Evolutionary conservation across 2,888 invertebrate genomes (phyloP), one percentile per base, ranked within the genome.

Genomic region (Noctua janthina): DNA sequence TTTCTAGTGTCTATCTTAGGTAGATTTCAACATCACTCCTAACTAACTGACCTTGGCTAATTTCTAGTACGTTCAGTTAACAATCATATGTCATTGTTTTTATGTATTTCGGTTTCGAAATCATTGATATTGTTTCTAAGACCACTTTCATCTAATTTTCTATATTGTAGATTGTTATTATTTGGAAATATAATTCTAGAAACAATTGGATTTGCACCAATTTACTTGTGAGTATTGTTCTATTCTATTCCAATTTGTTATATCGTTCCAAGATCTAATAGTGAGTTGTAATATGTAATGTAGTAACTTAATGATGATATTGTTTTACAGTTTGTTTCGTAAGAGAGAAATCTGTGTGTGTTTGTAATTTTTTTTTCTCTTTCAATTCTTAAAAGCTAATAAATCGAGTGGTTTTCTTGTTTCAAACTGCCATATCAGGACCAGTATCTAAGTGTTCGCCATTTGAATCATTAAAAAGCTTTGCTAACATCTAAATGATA

Each of bases 271-370:
- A 76, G 78, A 80, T 77, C 67, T 78, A 64, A 54, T 39, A 69
- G 89, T 89, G 81, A 88, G 69, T 81, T 66, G 76, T 75, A 62
- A 86, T 74, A 69, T 77, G 43, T 71, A 76, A 81, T 85, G 72
- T 64, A 35, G 78, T 78, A 78, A 67, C 35, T 62, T 83, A 82
- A 82, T 83, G 43, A 79, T 75, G 62, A 79, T 76, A 81, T 87
- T 83, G 72, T 81, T 75, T 76, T 73, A 43, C 64, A 74, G 1
- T 64, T 70, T 29, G 10, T 46, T 71, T 73, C 66, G 76, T 73
- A 81, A 85, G 3, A 86, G 66, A 49, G 74, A 74, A 85, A 82
- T 67, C 69, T 59, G 10, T 15, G 23, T 71, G 29, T 51, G 5
- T 74, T 39, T 71, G 15, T 59, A 13, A 8, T 39, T 11, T 59